Percentiles rank a stretch among this genome's conserved stretches.
Conservation (phyloP, 2,888 invertebrate species). For the Leucophenga montana region DNA sequence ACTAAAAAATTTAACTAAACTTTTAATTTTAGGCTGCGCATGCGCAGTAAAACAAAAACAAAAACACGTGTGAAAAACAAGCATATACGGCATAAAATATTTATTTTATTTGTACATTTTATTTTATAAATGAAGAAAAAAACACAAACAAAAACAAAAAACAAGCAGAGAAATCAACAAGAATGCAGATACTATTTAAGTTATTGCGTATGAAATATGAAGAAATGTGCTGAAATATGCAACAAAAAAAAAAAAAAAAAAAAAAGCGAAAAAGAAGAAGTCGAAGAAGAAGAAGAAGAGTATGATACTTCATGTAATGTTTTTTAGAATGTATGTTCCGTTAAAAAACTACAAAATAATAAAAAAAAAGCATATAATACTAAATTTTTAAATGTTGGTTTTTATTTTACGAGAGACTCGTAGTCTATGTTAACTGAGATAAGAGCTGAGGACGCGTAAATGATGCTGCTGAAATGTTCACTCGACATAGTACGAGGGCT, state of each 20-base stretch:
- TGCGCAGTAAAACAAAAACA: constrained; percentile 26
- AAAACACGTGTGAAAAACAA: constrained; percentile 55
- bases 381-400: constrained; percentile 49
- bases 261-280: constrained; percentile 35
- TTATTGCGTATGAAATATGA: constrained; percentile 26
- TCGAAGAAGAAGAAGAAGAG: constrained; percentile 19
- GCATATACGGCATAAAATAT: constrained; percentile 62
- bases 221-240: too few relatives aligned
- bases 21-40: constrained; percentile 18
- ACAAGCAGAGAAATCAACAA: constrained; percentile 30
- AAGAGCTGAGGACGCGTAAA: too few relatives aligned
- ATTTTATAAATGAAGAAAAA: constrained; percentile 54
- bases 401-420: background rate
- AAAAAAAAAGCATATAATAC: constrained; percentile 68
- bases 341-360: constrained; percentile 67
- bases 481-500: too few relatives aligned
- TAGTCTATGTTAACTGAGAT: background rate
- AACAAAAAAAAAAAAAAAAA: constrained; percentile 27
- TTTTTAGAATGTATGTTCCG: constrained; percentile 68
- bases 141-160: constrained; percentile 49
- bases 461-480: too few relatives aligned
- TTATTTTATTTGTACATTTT: constrained; percentile 70
- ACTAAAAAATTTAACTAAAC: constrained; percentile 23
- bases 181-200: constrained; percentile 28
- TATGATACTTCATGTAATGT: constrained; percentile 66